Conservation (phyloP, 2,113 vertebrate genomes). For the Puma concolor region DNA sequence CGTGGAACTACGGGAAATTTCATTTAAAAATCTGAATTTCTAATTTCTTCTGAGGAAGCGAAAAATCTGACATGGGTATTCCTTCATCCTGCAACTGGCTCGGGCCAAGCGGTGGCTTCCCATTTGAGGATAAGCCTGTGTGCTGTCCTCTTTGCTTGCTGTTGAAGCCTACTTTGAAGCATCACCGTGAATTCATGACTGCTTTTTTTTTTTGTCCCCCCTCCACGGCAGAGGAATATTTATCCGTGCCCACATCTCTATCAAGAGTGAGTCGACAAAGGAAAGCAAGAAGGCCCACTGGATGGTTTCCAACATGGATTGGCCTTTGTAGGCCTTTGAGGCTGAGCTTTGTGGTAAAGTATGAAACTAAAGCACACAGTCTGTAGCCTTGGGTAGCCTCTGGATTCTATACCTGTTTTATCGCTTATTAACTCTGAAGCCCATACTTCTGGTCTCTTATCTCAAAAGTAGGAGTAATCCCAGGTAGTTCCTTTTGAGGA, state of each 20-base stretch:
- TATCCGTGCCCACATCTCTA: background rate
- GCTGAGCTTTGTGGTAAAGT: background rate
- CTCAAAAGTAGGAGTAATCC: background rate
- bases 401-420: background rate
- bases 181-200: background rate
- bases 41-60: background rate
- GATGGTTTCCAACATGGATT: background rate
- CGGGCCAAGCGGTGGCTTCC: background rate
- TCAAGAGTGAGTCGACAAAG: background rate
- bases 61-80: no score
- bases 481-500: slow-evolving; percentile 1
- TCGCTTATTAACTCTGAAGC: background rate
- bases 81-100: background rate
- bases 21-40: background rate
- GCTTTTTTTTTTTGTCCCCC: background rate
- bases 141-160: fast-evolving
- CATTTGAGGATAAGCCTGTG: background rate
- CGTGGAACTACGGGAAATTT: background rate
- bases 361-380: background rate
- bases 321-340: background rate
- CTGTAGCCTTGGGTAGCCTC: no score
- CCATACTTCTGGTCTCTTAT: background rate
- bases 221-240: background rate
- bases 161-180: background rate
- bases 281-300: background rate